Evolutionary conservation across 2,888 invertebrate species (phyloP).

Genomic region (Rhopalosiphum nymphaeae): DNA sequence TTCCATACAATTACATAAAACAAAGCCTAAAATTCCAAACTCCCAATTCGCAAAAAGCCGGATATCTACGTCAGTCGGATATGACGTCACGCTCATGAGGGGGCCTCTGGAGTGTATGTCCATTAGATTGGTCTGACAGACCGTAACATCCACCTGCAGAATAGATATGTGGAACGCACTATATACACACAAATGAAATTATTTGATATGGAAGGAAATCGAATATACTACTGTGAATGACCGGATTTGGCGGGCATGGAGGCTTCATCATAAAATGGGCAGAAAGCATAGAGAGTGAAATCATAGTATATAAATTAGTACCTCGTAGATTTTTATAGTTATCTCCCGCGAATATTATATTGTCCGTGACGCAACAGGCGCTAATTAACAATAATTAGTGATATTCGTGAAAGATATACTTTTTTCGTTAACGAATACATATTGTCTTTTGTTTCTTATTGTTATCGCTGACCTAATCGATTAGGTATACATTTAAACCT

Average conservation of each 20-base stretch:
- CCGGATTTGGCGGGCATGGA: constrained; percentile 8
- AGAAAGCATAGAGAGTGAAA: constrained; percentile 54
- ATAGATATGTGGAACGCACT: constrained; percentile 47
- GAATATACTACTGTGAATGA: constrained; percentile 16
- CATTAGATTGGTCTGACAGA: constrained; percentile 44
- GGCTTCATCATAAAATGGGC: neutral
- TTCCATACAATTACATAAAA: constrained; percentile 26
- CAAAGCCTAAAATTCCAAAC: constrained; percentile 29
- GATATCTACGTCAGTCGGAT: constrained; percentile 57
- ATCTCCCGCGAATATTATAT: constrained; percentile 26
- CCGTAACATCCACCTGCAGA: constrained; percentile 61
- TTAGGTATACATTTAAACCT: constrained; percentile 23
- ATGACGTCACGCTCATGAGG: constrained; percentile 44
- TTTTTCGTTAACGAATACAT: constrained; percentile 26
- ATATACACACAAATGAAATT: constrained; percentile 8
- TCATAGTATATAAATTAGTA: neutral
- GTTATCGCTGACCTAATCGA: constrained; percentile 38
- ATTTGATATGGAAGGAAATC: constrained; percentile 35
- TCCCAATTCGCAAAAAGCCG: constrained; percentile 54
- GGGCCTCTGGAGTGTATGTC: constrained; percentile 10
- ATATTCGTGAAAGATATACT: neutral
- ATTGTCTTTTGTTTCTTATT: constrained; percentile 33
- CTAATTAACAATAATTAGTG: constrained; percentile 48
- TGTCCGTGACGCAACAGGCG: constrained; percentile 27
- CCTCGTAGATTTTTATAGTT: neutral